Conservation (phyloP, 2,113 vertebrate species). For the Arothron firmamentum region DNA sequence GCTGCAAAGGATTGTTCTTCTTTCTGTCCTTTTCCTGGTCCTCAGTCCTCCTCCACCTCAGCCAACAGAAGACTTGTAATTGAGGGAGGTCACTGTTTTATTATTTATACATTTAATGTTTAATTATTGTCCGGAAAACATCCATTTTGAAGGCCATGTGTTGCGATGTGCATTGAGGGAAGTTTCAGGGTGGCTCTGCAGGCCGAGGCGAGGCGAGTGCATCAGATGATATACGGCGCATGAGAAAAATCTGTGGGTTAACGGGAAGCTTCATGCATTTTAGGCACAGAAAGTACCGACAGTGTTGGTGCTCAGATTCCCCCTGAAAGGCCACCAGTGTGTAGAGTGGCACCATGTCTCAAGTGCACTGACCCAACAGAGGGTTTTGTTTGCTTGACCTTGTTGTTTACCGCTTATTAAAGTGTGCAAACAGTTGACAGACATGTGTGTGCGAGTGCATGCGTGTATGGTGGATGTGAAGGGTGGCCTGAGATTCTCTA, state of each 20-base stretch:
- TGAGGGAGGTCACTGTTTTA: too few species aligned
- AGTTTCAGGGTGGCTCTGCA: not conserved
- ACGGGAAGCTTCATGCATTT: constrained; percentile 9
- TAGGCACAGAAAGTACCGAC: not conserved
- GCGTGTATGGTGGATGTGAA: not conserved
- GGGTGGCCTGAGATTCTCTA: not conserved
- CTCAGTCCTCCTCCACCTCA: too few species aligned
- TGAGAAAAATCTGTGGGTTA: constrained; percentile 26
- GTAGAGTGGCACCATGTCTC: constrained; percentile 7
- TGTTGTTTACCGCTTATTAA: constrained; percentile 37
- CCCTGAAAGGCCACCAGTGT: constrained; percentile 4
- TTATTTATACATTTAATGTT: too few species aligned
- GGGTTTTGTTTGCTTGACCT: constrained; percentile 40
- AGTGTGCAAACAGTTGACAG: constrained; percentile 25
- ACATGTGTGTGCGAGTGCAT: constrained; percentile 26
- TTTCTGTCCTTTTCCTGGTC: too few species aligned
- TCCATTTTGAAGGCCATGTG: too few species aligned
- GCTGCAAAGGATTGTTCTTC: too few species aligned
- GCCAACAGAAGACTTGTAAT: too few species aligned
- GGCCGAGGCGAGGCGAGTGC: not conserved
- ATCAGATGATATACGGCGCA: constrained; percentile 32
- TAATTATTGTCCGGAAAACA: too few species aligned
- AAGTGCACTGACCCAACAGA: constrained; percentile 30
- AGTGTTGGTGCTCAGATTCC: not conserved
- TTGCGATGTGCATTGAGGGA: not conserved